Evolutionary conservation across 2,113 vertebrate species (phyloP).

Genomic region (Lepisosteus oculatus): DNA sequence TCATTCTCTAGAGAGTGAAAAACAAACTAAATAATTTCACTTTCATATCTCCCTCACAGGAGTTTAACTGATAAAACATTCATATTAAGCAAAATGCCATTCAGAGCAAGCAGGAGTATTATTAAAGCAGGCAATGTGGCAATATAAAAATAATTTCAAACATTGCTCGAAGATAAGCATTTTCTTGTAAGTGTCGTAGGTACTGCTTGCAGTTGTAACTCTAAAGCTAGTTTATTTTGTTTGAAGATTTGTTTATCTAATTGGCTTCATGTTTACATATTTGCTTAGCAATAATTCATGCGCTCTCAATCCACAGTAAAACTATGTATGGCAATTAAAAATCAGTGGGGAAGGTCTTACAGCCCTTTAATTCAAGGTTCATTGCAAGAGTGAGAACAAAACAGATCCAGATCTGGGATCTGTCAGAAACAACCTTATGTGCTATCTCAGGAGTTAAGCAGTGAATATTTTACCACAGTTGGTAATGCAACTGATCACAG

Average conservation of each 20-base stretch:
- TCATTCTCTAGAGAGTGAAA: constrained; percentile 41
- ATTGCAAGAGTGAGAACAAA: constrained; percentile 54
- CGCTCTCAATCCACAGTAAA: constrained; percentile 44
- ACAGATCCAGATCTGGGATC: constrained; percentile 48
- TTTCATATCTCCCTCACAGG: constrained; percentile 36
- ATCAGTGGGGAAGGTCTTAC: constrained; percentile 29
- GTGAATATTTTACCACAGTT: too few species aligned
- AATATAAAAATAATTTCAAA: constrained; percentile 44
- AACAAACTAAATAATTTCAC: constrained; percentile 39
- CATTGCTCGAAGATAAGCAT: constrained; percentile 40
- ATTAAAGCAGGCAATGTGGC: constrained; percentile 46
- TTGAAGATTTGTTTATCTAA: constrained; percentile 47
- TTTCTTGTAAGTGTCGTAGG: constrained; percentile 12
- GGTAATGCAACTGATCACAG: too few species aligned
- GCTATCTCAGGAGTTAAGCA: too few species aligned
- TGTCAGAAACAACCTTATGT: background rate
- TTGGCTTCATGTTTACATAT: constrained; percentile 43
- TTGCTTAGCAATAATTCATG: constrained; percentile 54
- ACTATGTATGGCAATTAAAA: constrained; percentile 33
- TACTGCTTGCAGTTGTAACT: background rate
- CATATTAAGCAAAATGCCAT: constrained; percentile 50
- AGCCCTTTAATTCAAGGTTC: constrained; percentile 31
- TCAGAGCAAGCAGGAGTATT: constrained; percentile 43
- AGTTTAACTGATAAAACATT: constrained; percentile 56
- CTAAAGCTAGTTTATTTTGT: constrained; percentile 30